These are phyloP conservation scores for Orestias chungarensis DNA, from an alignment of 2,797 vertebrate species.

Conservation along the genomic window DNA sequence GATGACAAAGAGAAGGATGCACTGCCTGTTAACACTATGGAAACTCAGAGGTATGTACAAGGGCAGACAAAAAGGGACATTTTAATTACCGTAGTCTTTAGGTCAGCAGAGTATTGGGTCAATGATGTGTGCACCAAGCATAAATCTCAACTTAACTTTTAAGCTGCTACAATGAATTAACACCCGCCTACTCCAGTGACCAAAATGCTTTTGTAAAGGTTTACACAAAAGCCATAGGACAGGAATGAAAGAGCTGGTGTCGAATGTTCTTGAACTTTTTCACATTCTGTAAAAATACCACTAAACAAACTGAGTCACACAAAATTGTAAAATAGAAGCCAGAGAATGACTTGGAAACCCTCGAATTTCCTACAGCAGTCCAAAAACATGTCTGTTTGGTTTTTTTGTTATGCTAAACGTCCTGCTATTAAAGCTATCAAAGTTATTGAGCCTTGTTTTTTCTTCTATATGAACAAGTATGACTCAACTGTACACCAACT, in stretches of 20 bases:
- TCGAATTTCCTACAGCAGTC: too few relatives aligned
- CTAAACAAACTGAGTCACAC: too few relatives aligned
- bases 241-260: conserved; percentile 15
- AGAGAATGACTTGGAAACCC: too few relatives aligned
- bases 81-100: conserved; percentile 60
- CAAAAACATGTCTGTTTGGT: too few relatives aligned
- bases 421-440: too few relatives aligned
- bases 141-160: conserved; percentile 54
- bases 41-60: conserved; percentile 72
- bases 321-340: too few relatives aligned
- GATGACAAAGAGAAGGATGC: conserved; percentile 41
- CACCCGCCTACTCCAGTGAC: conserved; percentile 47
- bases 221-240: conserved; percentile 16
- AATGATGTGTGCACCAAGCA: conserved; percentile 46
- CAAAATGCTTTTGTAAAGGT: conserved; percentile 51
- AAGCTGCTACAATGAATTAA: conserved; percentile 45
- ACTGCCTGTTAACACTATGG: conserved; percentile 48
- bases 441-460: too few relatives aligned
- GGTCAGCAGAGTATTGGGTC: conserved; percentile 63
- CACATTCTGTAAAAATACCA: too few relatives aligned
- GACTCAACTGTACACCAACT: too few relatives aligned
- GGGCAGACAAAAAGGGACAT: conserved; percentile 43
- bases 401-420: too few relatives aligned
- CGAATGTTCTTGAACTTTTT: too few relatives aligned
- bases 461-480: too few relatives aligned